phyloP scores from a whole-genome alignment of 2,888 invertebrate species.

The Arctia plantaginis region DNA sequence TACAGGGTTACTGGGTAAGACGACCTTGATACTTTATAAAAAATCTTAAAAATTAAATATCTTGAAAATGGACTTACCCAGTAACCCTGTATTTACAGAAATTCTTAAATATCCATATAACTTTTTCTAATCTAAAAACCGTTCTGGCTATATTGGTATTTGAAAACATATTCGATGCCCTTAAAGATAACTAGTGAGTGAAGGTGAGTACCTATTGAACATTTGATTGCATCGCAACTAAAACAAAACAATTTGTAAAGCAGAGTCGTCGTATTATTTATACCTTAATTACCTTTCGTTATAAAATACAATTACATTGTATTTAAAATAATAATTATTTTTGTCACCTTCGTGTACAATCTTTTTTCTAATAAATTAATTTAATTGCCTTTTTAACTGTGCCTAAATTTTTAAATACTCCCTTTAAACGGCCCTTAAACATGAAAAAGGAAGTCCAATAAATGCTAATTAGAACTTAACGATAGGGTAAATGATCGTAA shows the following conservation, averaged over 20 bases:
- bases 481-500: constrained; percentile 67
- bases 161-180: neutral
- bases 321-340: constrained; percentile 5
- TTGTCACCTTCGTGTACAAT: constrained; percentile 5
- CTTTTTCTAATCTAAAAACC: neutral
- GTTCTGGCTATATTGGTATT: neutral
- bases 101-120: neutral
- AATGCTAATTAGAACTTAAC: constrained; percentile 73
- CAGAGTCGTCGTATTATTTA: neutral
- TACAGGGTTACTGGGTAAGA: too few species aligned
- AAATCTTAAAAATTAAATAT: too few species aligned
- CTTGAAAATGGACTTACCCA: too few species aligned
- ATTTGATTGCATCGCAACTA: neutral
- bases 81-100: too few species aligned
- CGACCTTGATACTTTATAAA: too few species aligned
- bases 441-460: constrained; percentile 68
- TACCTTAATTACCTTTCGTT: neutral
- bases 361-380: constrained; percentile 23
- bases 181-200: neutral
- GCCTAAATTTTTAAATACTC: constrained; percentile 45
- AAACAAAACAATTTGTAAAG: neutral
- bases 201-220: neutral
- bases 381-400: constrained; percentile 27
- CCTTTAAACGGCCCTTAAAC: constrained; percentile 52
- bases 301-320: neutral